These are phyloP conservation scores for Gobius niger DNA, from an alignment of 2,113 vertebrate species.

Conservation along the genomic window DNA sequence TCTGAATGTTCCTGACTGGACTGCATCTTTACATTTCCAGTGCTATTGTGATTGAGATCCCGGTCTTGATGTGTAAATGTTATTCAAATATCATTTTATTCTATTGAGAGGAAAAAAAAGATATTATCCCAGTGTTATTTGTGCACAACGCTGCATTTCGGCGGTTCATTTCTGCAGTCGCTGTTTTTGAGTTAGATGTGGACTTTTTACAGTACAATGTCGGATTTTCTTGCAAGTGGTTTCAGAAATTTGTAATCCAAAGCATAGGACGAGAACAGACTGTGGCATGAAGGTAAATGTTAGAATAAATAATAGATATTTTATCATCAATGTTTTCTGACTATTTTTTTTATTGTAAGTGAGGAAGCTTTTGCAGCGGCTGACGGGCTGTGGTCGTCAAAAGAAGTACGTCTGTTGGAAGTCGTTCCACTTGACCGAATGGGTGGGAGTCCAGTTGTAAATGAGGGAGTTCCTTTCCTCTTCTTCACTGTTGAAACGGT, in stretches of 20 bases:
- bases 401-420: constrained; percentile 58
- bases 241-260: constrained; percentile 57
- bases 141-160: constrained; percentile 74
- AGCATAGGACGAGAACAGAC: constrained; percentile 44
- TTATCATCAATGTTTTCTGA: constrained; percentile 59
- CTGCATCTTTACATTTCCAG: constrained; percentile 71
- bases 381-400: too few species aligned
- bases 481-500: constrained; percentile 61
- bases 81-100: constrained; percentile 77
- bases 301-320: constrained; percentile 72
- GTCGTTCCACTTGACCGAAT: background rate
- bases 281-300: constrained; percentile 76
- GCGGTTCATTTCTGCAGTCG: constrained; percentile 59
- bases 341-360: constrained; percentile 11
- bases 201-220: constrained; percentile 42
- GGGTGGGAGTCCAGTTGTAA: constrained; percentile 71
- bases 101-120: constrained; percentile 42
- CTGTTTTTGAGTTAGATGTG: constrained; percentile 54
- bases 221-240: constrained; percentile 19
- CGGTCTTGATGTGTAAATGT: constrained; percentile 79
- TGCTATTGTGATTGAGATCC: constrained; percentile 79
- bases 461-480: constrained; percentile 69
- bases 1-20: constrained; percentile 77
- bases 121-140: constrained; percentile 81
- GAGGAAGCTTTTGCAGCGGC: too few species aligned